Evolutionary conservation across 2,797 vertebrate species (phyloP).

Genomic region (Borostomias antarcticus): DNA sequence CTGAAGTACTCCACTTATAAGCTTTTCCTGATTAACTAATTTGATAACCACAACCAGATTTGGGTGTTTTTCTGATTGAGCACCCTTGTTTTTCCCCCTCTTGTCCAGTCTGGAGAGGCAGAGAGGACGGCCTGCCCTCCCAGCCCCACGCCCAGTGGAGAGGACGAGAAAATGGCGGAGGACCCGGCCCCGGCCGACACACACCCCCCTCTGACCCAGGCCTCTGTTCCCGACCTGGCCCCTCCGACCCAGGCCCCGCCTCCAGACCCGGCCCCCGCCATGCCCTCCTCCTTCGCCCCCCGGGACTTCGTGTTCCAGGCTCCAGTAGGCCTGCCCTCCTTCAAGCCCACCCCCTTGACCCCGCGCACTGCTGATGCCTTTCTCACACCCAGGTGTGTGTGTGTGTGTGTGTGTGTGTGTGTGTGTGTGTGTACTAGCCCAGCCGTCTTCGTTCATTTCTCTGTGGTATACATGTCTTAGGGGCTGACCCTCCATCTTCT

Average conservation of each 20-base stretch:
- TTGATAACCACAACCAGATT: not conserved
- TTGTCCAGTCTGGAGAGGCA: conserved; percentile 39
- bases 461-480: not conserved
- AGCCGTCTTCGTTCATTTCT: not conserved
- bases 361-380: conserved; percentile 82
- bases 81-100: not conserved
- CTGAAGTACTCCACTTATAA: not conserved
- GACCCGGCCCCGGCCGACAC: conserved; percentile 32
- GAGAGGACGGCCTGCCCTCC: conserved; percentile 23
- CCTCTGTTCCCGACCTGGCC: no score
- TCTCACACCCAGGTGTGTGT: conserved; percentile 72
- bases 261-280: conserved; percentile 17
- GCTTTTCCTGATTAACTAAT: not conserved
- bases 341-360: conserved; percentile 81
- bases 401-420: conserved; percentile 40
- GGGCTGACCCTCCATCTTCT: not conserved
- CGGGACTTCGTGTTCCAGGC: conserved; percentile 87
- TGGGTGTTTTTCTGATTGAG: not conserved
- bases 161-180: conserved; percentile 46
- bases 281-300: conserved; percentile 86
- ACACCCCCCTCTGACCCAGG: conserved; percentile 10
- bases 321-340: conserved; percentile 75
- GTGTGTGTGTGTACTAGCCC: not conserved
- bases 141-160: not conserved
- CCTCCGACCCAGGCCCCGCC: not conserved